Percentiles rank a stretch among this genome's conserved stretches.
Conservation (phyloP, 2,113 vertebrate species). For the Nyctereutes procyonoides region DNA sequence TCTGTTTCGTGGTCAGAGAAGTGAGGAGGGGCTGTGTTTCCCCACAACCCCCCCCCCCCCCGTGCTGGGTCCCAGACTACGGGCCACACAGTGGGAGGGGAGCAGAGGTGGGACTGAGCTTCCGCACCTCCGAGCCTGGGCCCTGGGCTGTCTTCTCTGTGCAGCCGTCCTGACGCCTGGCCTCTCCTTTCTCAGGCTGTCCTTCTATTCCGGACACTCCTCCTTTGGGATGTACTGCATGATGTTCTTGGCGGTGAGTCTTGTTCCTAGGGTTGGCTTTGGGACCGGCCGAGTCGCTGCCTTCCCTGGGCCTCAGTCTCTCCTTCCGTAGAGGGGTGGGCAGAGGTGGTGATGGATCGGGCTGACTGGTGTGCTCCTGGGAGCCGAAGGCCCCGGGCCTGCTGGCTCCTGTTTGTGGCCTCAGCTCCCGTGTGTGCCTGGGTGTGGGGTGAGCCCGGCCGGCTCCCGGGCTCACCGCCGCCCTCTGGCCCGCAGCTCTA, state of each 20-base stretch:
- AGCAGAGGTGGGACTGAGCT: too few relatives aligned
- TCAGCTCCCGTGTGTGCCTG: fast-evolving
- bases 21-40: background rate
- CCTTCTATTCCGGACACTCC: constrained; percentile 98
- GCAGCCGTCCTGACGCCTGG: background rate
- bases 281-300: background rate
- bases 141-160: background rate
- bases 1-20: fast-evolving
- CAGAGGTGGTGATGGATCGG: background rate
- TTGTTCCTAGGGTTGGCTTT: fast-evolving
- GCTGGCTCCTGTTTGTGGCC: fast-evolving
- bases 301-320: background rate
- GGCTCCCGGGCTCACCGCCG: background rate
- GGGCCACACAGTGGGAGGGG: background rate
- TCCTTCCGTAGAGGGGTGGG: too few relatives aligned
- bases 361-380: background rate
- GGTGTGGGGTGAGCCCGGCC: fast-evolving
- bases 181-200: constrained; percentile 87
- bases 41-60: fast-evolving
- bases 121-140: too few relatives aligned
- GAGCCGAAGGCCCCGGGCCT: fast-evolving
- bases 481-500: constrained; percentile 89
- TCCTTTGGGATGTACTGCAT: constrained; percentile 99
- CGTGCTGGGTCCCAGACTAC: background rate
- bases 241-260: constrained; percentile 96